Evolutionary conservation across 1,140 invertebrate genomes (phyloP).

Genomic region (Batillaria attramentaria): DNA sequence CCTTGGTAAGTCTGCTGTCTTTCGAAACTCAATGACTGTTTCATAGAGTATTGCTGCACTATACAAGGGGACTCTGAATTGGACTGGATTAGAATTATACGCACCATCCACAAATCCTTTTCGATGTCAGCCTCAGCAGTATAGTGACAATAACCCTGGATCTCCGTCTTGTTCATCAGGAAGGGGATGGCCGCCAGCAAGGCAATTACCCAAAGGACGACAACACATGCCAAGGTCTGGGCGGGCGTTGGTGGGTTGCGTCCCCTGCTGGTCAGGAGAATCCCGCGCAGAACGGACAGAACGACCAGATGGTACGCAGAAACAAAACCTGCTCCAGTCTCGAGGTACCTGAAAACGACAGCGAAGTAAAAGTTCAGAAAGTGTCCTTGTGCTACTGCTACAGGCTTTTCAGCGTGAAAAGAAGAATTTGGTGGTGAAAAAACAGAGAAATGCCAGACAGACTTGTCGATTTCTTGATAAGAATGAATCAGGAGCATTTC

Average conservation of each 20-base stretch:
- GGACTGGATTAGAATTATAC: too few species aligned
- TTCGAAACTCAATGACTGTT: too few species aligned
- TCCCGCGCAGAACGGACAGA: constrained; percentile 57
- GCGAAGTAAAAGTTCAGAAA: too few species aligned
- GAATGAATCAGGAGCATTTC: too few species aligned
- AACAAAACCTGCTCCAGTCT: constrained; percentile 51
- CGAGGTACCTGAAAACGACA: constrained; percentile 45
- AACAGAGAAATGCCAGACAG: too few species aligned
- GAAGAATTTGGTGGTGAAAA: too few species aligned
- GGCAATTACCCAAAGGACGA: constrained; percentile 35
- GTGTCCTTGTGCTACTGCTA: too few species aligned
- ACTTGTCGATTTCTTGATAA: too few species aligned
- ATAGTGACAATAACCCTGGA: constrained; percentile 37
- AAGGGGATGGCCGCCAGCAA: constrained; percentile 35
- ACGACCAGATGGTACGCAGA: constrained; percentile 60
- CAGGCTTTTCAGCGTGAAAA: too few species aligned
- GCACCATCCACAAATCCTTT: constrained; percentile 53
- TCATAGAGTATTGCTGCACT: too few species aligned
- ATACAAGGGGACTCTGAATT: too few species aligned
- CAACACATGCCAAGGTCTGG: constrained; percentile 37
- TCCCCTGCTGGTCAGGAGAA: constrained; percentile 60
- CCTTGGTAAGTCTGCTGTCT: too few species aligned
- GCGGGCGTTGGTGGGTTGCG: constrained; percentile 43
- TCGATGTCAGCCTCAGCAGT: constrained; percentile 40
- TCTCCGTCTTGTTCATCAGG: constrained; percentile 30